Evolutionary conservation across 2,888 invertebrate genomes (phyloP), one percentile per base, ranked within the genome.

Genomic region (Drosophila birchii): DNA sequence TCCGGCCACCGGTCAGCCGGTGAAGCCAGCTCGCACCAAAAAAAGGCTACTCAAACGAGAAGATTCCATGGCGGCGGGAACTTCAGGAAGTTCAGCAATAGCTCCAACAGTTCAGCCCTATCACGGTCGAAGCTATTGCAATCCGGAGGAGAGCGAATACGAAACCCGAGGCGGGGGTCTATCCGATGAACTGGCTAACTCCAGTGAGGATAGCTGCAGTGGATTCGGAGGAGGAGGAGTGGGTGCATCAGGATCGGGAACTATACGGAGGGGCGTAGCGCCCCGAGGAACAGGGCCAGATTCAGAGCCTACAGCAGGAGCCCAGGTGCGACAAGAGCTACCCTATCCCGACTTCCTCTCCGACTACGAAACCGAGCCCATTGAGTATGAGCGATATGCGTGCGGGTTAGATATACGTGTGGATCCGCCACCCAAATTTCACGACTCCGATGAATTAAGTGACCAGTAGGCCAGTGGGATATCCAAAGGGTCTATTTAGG

Each of bases 401-500:
- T 95, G 95, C n/a, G 96, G 96, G 79, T 95, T 96, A 89, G 96
- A 96, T 87, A 95, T 96, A 23, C 94, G 95, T 39, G 95, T 95
- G 32, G 94, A 96, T 84, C 96, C 96, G n/a, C 96, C 96, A 60
- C 96, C 96, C 60, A 93, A 96, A 77, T 94, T 96, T 86, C 96
- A 96, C 81, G 95, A 96, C 88, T 96, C 96, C 89, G 95, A 95
- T 82, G 94, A 94, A 78, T 75, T 90, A 23, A 92, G 92, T 78
- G 92, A 92, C 79, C 91, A 90, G 67, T 91, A 87, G 81, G 53
- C 14, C 34, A 14, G 29, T 32, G n/a, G 16, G 18, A 49, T 63
- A n/a, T 16, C 12, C 26, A 11, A 3, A 3, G 29, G 18, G 7
- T 26, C n/a, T 32, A 23, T 26, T 9, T 16, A 7, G 49, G 20